Evolutionary conservation across 2,888 invertebrate species (phyloP).

Genomic region (Eustalomyia histrio): DNA sequence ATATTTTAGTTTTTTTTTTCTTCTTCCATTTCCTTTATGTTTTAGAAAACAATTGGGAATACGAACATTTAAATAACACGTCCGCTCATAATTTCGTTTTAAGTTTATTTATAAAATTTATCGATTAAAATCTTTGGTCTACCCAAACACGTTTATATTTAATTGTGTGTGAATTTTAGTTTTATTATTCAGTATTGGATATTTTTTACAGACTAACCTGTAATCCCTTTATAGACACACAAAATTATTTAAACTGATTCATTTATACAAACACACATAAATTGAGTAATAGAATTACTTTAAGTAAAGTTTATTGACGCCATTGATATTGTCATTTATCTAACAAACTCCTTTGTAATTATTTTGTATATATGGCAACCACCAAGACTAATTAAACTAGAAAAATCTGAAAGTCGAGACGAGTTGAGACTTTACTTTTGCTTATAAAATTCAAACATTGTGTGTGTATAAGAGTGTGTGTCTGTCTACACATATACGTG

Average conservation of each 20-base stretch:
- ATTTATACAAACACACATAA: background rate
- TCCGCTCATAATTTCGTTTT: background rate
- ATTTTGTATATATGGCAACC: constrained; percentile 1
- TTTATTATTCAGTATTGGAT: background rate
- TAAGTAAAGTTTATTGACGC: constrained; percentile 17
- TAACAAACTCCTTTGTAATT: background rate
- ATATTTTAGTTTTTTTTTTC: constrained; percentile 18
- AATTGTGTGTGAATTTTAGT: background rate
- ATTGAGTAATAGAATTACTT: background rate
- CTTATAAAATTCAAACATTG: background rate
- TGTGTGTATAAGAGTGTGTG: background rate
- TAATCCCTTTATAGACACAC: too few relatives aligned
- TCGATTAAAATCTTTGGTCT: background rate
- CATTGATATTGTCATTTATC: constrained; percentile 32
- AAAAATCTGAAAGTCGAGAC: constrained; percentile 10
- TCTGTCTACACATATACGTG: constrained; percentile 23
- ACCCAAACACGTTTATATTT: background rate
- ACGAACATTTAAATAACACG: background rate
- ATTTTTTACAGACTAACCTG: too few relatives aligned
- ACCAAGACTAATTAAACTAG: constrained; percentile 37
- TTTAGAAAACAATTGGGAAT: background rate
- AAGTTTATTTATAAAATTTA: background rate
- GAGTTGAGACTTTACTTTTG: background rate
- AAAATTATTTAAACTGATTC: too few relatives aligned
- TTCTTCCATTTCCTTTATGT: background rate